Base-by-base conservation (phyloP, 2,113 vertebrate species). In the Turnix velox region DNA sequence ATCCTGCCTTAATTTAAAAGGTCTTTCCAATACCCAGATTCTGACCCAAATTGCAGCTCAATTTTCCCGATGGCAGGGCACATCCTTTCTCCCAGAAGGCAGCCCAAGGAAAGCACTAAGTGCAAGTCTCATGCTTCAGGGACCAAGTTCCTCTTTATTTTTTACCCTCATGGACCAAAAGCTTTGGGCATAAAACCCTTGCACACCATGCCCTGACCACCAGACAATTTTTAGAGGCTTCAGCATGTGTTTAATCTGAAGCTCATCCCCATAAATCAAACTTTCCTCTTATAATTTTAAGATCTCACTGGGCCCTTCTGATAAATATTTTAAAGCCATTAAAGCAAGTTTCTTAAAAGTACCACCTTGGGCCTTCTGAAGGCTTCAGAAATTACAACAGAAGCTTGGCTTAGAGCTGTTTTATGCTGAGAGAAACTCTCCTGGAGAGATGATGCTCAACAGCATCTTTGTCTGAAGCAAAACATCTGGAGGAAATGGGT, bases 321-420 rank as follows among this genome's bases (percentile, higher is more conserved):
- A 93, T 88, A 93, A 89, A 92, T 91, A 89, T 92, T 95, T 89
- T 72, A 93, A 87, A 77, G 55, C 78, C 62, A 31, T 87, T 87
- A 87, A 92, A 67, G n/a, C 63, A 80, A 62, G 72, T 84, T 87
- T 66, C 57, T 55, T 43, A 8, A 52, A 80, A 91, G 54, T 58
- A 91, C 43, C 84, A 91, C 79, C 76, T 55, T 74, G 84, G 84
- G 88, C 31, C 30, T 74, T 74, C 82, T 65, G 78, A 88, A 82
- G n/a, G 23, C 62, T 86, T 65, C 61, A 28, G 42, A 67, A 58
- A 62, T 57, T 75, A 48, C 79, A 78, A 66, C 4, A 18, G 4
- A 12, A 89, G 42, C 18, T 58, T 42, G 19, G 33, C 49, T 84
- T 16, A 20, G 52, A 72, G 57, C 62, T 49, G 61, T 12, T 91